A percentile compares a stretch with the other conserved stretches of the same genome.
phyloP scores from a whole-genome alignment of 2,113 vertebrate species.

The Hepsetus odoe region DNA sequence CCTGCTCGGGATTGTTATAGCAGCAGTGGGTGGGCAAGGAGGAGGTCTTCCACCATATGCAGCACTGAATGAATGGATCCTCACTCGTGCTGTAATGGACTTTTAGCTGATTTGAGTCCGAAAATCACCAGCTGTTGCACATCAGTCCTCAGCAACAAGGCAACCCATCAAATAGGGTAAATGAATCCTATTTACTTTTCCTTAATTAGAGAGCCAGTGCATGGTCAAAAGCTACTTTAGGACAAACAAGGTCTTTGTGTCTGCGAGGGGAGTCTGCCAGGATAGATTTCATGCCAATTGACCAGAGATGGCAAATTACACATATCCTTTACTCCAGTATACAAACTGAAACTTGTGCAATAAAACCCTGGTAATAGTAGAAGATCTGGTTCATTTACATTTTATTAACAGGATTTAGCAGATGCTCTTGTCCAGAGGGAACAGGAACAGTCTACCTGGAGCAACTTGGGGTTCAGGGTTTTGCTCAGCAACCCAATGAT shows the following conservation, averaged over 20 bases:
- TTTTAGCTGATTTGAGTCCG: neutral
- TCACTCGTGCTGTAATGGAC: neutral
- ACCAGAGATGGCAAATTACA: no score
- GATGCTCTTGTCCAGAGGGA: no score
- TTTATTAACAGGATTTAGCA: no score
- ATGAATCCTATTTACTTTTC: slow-evolving; percentile 11
- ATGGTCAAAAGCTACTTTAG: neutral
- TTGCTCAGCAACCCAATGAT: no score
- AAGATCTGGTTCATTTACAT: no score
- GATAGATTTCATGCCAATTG: neutral
- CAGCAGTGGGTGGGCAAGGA: slow-evolving; percentile 12
- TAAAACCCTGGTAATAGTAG: no score
- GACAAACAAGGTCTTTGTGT: neutral
- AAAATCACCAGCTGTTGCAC: slow-evolving; percentile 28
- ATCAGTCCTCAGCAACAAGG: slow-evolving; percentile 6
- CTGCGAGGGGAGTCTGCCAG: neutral
- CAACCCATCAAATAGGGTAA: neutral
- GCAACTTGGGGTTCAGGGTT: no score
- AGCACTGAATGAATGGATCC: neutral
- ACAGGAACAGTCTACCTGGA: no score
- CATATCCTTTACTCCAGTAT: no score
- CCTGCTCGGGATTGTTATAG: slow-evolving; percentile 1
- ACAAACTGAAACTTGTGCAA: no score
- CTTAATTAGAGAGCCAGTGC: neutral
- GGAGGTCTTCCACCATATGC: neutral